Evolutionary conservation across 2,888 invertebrate genomes (phyloP), one percentile per base, ranked within the genome.

Genomic region (Acanthosepion esculentum): DNA sequence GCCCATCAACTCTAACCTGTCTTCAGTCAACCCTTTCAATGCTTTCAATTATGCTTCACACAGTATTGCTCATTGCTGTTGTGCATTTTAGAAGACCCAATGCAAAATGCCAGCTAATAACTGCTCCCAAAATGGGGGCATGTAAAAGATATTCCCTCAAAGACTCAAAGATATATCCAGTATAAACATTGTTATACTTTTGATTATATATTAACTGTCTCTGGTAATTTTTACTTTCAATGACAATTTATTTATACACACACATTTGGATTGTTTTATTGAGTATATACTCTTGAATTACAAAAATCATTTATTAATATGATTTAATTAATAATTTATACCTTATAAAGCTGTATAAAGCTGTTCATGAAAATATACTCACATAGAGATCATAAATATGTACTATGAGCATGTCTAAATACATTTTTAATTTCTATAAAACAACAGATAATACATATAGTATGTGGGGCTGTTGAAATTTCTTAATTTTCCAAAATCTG

Each of bases 31-130:
- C 78, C n/a, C n/a, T 78, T n/a, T 78, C 78, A 78, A 78, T 78
- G 78, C 78, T n/a, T 78, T n/a, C 78, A n/a, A n/a, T 78, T n/a
- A 78, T 78, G 78, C 78, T 78, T n/a, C 78, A 78, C 78, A n/a
- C n/a, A 78, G n/a, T 78, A 78, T 78, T 78, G n/a, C 78, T 78
- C 15, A 78, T 78, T 15, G 15, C n/a, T 78, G 78, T 10, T 33
- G 78, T n/a, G n/a, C 18, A 33, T 64, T 78, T 78, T 78, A 78
- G 3, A 78, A 78, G n/a, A 78, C n/a, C n/a, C 12, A 78, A 78
- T 78, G 78, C 12, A 78, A 78, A 78, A n/a, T 18, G 18, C 2
- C 78, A 78, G n/a, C n/a, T n/a, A 78, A 78, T 78, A 33, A 78
- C 59, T 59, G 23, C 59, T 59, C 59, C 23, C n/a, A 78, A 33